Evolutionary conservation across 1,140 invertebrate species (phyloP).

Genomic region (Mya arenaria): DNA sequence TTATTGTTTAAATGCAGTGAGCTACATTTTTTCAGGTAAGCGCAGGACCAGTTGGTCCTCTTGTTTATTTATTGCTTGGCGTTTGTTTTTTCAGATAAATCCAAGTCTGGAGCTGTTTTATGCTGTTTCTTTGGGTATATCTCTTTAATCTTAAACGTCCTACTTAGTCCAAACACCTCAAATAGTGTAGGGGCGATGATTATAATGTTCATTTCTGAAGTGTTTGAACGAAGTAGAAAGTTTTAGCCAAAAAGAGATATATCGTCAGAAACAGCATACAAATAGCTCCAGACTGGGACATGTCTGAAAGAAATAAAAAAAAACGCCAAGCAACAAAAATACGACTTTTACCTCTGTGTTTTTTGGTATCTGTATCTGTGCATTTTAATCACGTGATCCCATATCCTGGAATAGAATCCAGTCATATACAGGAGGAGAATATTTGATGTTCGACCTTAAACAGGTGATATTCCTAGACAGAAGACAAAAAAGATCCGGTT

Average conservation of each 20-base stretch:
- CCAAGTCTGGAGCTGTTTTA: constrained; percentile 2
- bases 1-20: too few relatives aligned
- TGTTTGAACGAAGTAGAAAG: too few relatives aligned
- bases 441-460: too few relatives aligned
- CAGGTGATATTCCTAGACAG: too few relatives aligned
- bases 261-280: too few relatives aligned
- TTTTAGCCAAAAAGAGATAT: too few relatives aligned
- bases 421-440: too few relatives aligned
- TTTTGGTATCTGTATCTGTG: too few relatives aligned
- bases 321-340: constrained; percentile 9
- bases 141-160: neutral
- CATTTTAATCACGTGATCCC: too few relatives aligned
- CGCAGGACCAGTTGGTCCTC: constrained; percentile 6
- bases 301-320: constrained; percentile 13
- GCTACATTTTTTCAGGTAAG: constrained; percentile 1
- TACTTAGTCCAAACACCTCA: neutral
- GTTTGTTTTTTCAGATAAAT: too few relatives aligned
- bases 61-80: constrained; percentile 2
- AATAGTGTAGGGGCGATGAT: constrained; percentile 4
- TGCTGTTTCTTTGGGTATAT: constrained; percentile 11
- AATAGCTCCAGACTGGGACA: constrained; percentile 6
- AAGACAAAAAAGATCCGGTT: neutral
- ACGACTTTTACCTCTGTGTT: constrained; percentile 3
- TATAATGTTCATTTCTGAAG: constrained; percentile 2
- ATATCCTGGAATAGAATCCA: too few relatives aligned